A percentile compares a stretch with the other conserved stretches of the same genome.
phyloP scores from a whole-genome alignment of 2,888 invertebrate genomes.

The Fabriciana adippe region DNA sequence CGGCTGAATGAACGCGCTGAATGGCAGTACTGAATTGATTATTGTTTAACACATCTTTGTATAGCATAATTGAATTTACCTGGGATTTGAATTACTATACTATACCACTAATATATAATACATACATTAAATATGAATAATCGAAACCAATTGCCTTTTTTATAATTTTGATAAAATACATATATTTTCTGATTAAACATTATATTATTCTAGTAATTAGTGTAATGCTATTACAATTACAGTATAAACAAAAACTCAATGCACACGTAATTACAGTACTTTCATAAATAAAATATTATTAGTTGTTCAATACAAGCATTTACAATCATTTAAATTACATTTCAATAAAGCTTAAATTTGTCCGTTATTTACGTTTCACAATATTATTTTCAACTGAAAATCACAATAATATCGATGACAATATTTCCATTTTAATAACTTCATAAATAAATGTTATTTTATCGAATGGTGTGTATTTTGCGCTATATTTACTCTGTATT shows the following conservation, averaged over 20 bases:
- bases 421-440: slow-evolving; percentile 32
- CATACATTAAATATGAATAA: too few relatives aligned
- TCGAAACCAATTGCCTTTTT: too few relatives aligned
- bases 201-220: too few relatives aligned
- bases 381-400: slow-evolving; percentile 14
- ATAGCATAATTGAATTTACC: slow-evolving; percentile 33
- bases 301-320: not conserved
- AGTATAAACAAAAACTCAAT: not conserved
- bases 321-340: slow-evolving; percentile 5
- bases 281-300: slow-evolving; percentile 7
- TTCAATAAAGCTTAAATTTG: slow-evolving; percentile 10
- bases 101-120: too few relatives aligned
- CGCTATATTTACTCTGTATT: slow-evolving; percentile 20
- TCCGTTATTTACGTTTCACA: not conserved
- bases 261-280: not conserved
- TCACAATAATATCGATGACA: slow-evolving; percentile 29
- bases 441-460: slow-evolving; percentile 34
- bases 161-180: too few relatives aligned
- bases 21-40: slow-evolving; percentile 35
- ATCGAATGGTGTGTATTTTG: slow-evolving; percentile 26
- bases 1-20: slow-evolving; percentile 34
- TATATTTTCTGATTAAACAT: too few relatives aligned
- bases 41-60: slow-evolving; percentile 38
- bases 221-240: not conserved
- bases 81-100: slow-evolving; percentile 3